These are phyloP conservation scores for Parazoanthus atlanticus DNA, from an alignment of 92 coral and sea anemone species.

Conservation along the genomic window DNA sequence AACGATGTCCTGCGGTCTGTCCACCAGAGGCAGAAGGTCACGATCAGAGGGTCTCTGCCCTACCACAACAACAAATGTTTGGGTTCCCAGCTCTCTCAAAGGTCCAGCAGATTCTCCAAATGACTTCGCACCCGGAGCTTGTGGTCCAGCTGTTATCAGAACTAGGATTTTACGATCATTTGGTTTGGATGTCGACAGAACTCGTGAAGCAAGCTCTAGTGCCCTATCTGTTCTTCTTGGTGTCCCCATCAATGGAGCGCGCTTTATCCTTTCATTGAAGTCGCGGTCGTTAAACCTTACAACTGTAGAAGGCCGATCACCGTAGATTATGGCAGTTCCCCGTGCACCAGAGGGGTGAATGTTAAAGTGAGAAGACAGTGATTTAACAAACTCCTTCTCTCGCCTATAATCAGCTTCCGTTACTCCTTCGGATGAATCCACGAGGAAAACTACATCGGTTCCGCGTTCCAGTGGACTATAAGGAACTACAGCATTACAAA, in stretches of 20 bases:
- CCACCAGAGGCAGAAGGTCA: constrained; percentile 13
- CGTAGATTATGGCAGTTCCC: constrained; percentile 61
- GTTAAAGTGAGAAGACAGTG: constrained; percentile 49
- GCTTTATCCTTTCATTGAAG: constrained; percentile 48
- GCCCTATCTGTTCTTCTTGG: constrained; percentile 62
- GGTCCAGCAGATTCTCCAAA: constrained; percentile 48
- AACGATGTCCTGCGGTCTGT: constrained; percentile 19
- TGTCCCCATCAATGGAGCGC: constrained; percentile 60
- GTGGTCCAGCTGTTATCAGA: constrained; percentile 62
- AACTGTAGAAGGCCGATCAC: constrained; percentile 45
- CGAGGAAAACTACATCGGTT: constrained; percentile 67
- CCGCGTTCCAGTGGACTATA: constrained; percentile 13
- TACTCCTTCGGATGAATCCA: constrained; percentile 74
- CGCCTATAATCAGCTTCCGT: constrained; percentile 42
- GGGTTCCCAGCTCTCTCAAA: constrained; percentile 62
- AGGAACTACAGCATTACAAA: constrained; percentile 10
- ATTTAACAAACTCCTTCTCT: constrained; percentile 69
- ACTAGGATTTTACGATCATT: constrained; percentile 62
- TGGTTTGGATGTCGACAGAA: constrained; percentile 50
- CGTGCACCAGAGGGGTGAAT: constrained; percentile 55
- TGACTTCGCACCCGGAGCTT: constrained; percentile 55
- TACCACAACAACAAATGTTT: constrained; percentile 65
- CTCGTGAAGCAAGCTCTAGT: constrained; percentile 54
- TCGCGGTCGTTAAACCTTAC: constrained; percentile 44
- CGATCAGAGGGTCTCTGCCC: constrained; percentile 46